Base-by-base conservation (phyloP, 2,888 invertebrate genomes). In the Drosophila ustulata region DNA sequence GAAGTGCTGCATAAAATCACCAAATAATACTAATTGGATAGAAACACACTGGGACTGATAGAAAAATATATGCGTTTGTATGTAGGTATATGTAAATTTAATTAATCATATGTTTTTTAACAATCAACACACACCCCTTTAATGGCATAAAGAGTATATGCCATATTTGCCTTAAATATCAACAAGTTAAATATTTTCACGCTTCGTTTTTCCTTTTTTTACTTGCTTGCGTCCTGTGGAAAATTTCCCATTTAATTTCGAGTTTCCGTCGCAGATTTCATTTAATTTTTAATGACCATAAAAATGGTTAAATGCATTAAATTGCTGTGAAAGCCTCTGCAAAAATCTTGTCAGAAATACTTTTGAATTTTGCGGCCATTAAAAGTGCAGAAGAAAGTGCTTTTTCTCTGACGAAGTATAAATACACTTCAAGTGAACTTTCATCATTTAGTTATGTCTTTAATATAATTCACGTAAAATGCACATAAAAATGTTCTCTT, bases 241-340 rank as follows among this genome's bases (percentile, higher is more conserved):
- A n/a, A 28, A 32, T 47, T 49, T 57, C 3, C 32, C 52, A 56
- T 58, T 47, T 63, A 8, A 63, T 41, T 53, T 43, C 32, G 32
- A 45, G 52, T 64, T 62, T 63, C 41, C 39, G 39, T 66, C n/a
- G n/a, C 13, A 11, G 62, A 45, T 46, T 66, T 62, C 66, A 77
- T 82, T 76, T 66, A 72, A 78, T 67, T 67, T 75, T 82, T 75
- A 84, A 82, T 71, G 72, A 61, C 66, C 55, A 61, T 13, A 39
- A 45, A 71, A 53, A 26, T 51, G 41, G 43, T 57, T 47, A 64
- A 66, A 64, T 53, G 59, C 64, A 74, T 80, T 71, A 65, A 75
- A 70, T 50, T 53, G 46, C 41, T 34, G 49, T 34, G 45, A 43
- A 13, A 50, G 53, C 39, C 51, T 32, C 53, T 50, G 53, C 25